These are phyloP conservation scores for Danionella dracula DNA, from an alignment of 2,797 vertebrate species.

Conservation along the genomic window DNA sequence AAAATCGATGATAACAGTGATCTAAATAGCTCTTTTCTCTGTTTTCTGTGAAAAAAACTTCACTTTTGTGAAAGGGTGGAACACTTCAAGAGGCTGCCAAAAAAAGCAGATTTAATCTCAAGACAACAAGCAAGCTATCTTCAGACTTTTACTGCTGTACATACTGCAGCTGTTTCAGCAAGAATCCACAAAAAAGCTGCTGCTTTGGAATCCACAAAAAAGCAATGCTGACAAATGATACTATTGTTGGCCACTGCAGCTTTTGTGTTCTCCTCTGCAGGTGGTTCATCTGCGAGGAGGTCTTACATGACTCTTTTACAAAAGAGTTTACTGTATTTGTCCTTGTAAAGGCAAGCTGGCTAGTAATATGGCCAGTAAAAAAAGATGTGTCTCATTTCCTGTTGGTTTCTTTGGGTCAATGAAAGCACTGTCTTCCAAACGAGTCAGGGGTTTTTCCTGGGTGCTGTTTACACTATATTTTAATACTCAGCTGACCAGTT, in stretches of 20 bases:
- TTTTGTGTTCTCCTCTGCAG: slow-evolving; percentile 18
- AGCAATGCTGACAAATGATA: slow-evolving; percentile 17
- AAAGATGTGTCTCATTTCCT: too few species aligned
- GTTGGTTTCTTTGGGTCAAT: too few species aligned
- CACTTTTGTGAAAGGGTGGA: slow-evolving; percentile 51
- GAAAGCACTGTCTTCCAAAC: too few species aligned
- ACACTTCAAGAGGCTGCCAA: slow-evolving; percentile 45
- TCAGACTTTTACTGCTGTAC: slow-evolving; percentile 40
- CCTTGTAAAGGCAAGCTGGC: too few species aligned
- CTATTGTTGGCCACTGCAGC: slow-evolving; percentile 12
- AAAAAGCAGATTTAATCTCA: slow-evolving; percentile 59
- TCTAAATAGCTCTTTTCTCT: slow-evolving; percentile 35
- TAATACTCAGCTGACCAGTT: too few species aligned
- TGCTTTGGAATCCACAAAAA: slow-evolving; percentile 17
- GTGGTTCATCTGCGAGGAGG: neutral
- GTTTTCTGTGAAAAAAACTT: slow-evolving; percentile 37
- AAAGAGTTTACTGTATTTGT: neutral
- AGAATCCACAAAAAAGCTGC: slow-evolving; percentile 13
- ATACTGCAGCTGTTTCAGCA: slow-evolving; percentile 38
- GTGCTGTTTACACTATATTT: too few species aligned
- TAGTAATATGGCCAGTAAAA: too few species aligned
- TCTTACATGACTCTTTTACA: neutral
- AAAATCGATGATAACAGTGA: slow-evolving; percentile 28
- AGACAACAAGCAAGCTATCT: slow-evolving; percentile 53
- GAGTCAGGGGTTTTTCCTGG: too few species aligned